Base-by-base conservation (phyloP, 2,888 invertebrate genomes). In the Nycteola revayana region DNA sequence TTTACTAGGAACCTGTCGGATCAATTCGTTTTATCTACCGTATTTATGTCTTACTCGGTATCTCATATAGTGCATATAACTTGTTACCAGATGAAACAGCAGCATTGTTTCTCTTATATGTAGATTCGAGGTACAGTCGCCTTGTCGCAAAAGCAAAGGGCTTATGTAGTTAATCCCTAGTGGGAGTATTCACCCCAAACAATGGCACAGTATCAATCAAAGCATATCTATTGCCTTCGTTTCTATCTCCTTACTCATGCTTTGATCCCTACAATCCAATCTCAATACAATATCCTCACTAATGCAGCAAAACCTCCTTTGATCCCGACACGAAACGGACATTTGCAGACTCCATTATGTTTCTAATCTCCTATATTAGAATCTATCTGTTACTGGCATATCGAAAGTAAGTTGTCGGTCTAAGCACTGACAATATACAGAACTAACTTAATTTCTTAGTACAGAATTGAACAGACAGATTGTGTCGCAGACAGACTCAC, bases 221-320 rank as follows among this genome's bases (percentile, higher is more conserved):
- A 42, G 33, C 14, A 14, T 36, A 48, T 44, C 53, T 33, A 28
- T 36, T 14, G 33, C 32, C 22, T 36, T 22, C 39, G 49, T 43
- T 52, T 48, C 34, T 47, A 36, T 35, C 36, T 49, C 46, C 50
- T 54, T 26, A 14, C 31, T 39, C 30, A 34, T 36, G 40, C 61
- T 72, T 68, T 66, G 66, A 63, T 63, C 61, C 56, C 40, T 36
- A 46, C 66, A 61, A 57, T 49, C 45, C 50, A 52, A 71, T 58
- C 42, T 52, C 61, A 61, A 67, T 68, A 60, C 54, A 34, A 44
- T 29, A 43, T 42, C 36, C 46, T 51, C 46, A 44, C 65, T 67
- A 69, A 73, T 69, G 57, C 57, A 65, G 49, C 50, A 66, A 66
- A 61, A 57, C 57, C 61, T 47, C 53, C 64, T 70, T 73, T 73